These are phyloP conservation scores for Podabrus alpinus DNA, from an alignment of 2,888 invertebrate species.

Conservation along the genomic window DNA sequence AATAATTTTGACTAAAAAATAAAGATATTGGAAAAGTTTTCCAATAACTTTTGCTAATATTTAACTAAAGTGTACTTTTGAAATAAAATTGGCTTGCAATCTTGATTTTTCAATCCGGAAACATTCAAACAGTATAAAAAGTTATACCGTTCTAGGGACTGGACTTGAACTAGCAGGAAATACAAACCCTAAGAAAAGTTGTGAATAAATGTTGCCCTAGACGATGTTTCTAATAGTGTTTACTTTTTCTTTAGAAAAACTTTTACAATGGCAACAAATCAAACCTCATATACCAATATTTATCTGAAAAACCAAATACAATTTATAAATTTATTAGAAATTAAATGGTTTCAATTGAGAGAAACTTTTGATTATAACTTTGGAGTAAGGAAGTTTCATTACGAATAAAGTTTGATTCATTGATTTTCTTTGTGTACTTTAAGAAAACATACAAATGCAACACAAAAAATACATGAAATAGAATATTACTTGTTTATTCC, in stretches of 20 bases:
- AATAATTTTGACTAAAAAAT: not conserved
- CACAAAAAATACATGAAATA: not conserved
- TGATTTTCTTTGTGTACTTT: not conserved
- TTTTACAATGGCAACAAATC: slow-evolving; percentile 3
- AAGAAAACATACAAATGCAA: not conserved
- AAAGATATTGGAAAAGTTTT: not conserved
- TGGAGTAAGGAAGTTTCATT: not conserved
- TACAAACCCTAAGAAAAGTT: slow-evolving; percentile 18
- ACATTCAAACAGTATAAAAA: slow-evolving; percentile 37
- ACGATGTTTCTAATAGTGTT: slow-evolving; percentile 17
- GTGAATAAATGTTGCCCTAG: slow-evolving; percentile 18
- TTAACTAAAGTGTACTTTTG: not conserved
- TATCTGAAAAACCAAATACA: not conserved
- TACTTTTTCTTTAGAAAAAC: slow-evolving; percentile 6
- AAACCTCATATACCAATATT: not conserved
- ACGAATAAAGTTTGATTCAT: not conserved
- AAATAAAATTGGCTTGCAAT: slow-evolving; percentile 13
- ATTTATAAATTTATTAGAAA: not conserved
- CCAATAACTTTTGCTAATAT: not conserved
- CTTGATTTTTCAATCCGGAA: slow-evolving; percentile 22
- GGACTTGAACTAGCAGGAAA: slow-evolving; percentile 27
- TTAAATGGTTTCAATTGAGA: not conserved
- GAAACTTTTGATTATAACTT: not conserved
- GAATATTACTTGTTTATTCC: not conserved
- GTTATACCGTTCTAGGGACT: slow-evolving; percentile 33